Base-by-base conservation (phyloP, 2,888 invertebrate species). In the Synanthedon tipuliformis region DNA sequence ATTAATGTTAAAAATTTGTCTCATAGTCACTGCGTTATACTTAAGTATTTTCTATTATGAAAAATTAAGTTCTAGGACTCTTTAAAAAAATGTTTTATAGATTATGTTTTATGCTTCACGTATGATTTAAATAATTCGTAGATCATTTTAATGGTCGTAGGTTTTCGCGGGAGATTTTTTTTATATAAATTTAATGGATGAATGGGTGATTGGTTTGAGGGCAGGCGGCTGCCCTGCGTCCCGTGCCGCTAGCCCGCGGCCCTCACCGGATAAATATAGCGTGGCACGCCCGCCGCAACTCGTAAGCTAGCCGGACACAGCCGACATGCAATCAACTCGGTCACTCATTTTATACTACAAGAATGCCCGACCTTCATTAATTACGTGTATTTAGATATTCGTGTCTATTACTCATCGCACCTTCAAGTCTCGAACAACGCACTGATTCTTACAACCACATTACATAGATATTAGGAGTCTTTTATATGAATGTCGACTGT, bases 181-280 rank as follows among this genome's bases (percentile, higher is more conserved):
- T 45, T 8, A 45, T 23, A 23, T n/a, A 54, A 50, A 50, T 57
- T 68, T 58, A 58, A 58, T 59, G 65, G 69, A 71, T 72, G 65
- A 66, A 63, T 71, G 66, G 69, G 71, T 78, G 75, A 75, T 78
- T 78, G 78, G 73, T 75, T 65, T 56, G 68, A 66, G 68, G 34
- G 34, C 34, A 10, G 34, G 34, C 34, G 65, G 67, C 69, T 64
- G 65, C 68, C 74, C 78, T 74, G 74, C 69, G 61, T 40, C 51
- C 56, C 64, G 66, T 68, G 63, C 62, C 60, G 63, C 56, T 54
- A 58, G 53, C 58, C 57, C 61, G 70, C 78, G 78, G 81, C 82
- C 83, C 85, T 83, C 83, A 78, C 75, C 58, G 71, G 69, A 73
- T 86, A 85, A 75, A 84, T 84, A 78, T 86, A 86, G 85, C 78